Conservation (phyloP, 2,113 vertebrate species). For the Cyprinodon variegatus region DNA sequence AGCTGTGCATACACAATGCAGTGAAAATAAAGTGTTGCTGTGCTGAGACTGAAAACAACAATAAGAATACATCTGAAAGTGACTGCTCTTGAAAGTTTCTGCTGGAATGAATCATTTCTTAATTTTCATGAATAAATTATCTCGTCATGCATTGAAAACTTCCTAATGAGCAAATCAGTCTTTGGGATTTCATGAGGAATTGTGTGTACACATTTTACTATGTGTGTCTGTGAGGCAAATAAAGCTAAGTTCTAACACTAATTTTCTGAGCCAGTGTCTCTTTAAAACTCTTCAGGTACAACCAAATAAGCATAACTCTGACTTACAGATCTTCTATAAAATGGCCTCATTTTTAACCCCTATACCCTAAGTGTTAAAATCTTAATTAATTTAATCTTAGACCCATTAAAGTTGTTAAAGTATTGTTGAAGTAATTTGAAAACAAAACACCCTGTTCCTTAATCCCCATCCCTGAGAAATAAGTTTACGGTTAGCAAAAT, state of each 20-base stretch:
- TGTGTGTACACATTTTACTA: conserved; percentile 10
- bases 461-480: too few relatives aligned
- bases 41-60: conserved; percentile 52
- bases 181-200: conserved; percentile 57
- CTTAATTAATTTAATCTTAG: neutral
- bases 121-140: conserved; percentile 80
- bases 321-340: neutral
- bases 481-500: too few relatives aligned
- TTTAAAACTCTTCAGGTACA: neutral
- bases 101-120: conserved; percentile 71
- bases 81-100: conserved; percentile 55
- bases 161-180: conserved; percentile 77
- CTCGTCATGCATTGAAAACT: conserved; percentile 76
- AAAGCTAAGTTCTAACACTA: conserved; percentile 17
- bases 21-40: conserved; percentile 13
- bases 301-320: neutral
- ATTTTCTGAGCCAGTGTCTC: conserved; percentile 20
- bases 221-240: neutral
- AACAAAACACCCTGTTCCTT: neutral
- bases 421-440: neutral
- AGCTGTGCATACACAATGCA: conserved; percentile 55
- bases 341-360: neutral
- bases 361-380: neutral
- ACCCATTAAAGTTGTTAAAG: neutral
- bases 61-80: conserved; percentile 57